These are phyloP conservation scores for Delichon dasypus DNA, from an alignment of 2,797 vertebrate genomes.

Conservation along the genomic window DNA sequence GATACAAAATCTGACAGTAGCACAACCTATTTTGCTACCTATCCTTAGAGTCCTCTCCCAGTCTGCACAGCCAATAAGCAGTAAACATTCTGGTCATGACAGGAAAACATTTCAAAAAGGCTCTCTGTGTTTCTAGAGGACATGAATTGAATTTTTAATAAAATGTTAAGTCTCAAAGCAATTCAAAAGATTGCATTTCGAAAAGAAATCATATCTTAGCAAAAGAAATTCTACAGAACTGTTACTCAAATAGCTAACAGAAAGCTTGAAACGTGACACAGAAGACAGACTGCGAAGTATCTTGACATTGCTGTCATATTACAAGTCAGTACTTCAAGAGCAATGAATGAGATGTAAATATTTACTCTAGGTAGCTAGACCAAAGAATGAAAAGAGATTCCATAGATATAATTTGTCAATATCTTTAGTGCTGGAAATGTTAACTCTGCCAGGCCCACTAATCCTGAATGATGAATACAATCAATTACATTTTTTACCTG, in stretches of 20 bases:
- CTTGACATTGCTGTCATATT: background rate
- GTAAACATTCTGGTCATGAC: background rate
- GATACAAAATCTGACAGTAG: background rate
- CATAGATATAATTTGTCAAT: slow-evolving; percentile 27
- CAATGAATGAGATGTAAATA: slow-evolving; percentile 35
- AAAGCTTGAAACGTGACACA: background rate
- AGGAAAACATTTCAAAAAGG: slow-evolving; percentile 2
- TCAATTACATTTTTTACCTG: slow-evolving; percentile 35
- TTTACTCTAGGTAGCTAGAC: slow-evolving; percentile 25
- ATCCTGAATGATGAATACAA: slow-evolving; percentile 42
- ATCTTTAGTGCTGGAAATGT: slow-evolving; percentile 41
- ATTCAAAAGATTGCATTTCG: background rate
- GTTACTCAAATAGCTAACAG: background rate
- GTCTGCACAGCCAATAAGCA: background rate
- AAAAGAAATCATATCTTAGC: background rate
- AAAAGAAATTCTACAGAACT: background rate
- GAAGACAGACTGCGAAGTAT: background rate
- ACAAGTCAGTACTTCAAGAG: background rate
- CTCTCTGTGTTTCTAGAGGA: background rate
- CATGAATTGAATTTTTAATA: slow-evolving; percentile 11
- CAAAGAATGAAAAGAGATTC: slow-evolving; percentile 36
- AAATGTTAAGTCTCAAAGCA: slow-evolving; percentile 21
- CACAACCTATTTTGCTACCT: background rate
- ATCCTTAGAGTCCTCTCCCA: background rate
- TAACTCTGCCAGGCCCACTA: slow-evolving; percentile 34